Evolutionary conservation across 2,113 vertebrate species (phyloP), one percentile per base, ranked within the genome.

Genomic region (Orycteropus afer): DNA sequence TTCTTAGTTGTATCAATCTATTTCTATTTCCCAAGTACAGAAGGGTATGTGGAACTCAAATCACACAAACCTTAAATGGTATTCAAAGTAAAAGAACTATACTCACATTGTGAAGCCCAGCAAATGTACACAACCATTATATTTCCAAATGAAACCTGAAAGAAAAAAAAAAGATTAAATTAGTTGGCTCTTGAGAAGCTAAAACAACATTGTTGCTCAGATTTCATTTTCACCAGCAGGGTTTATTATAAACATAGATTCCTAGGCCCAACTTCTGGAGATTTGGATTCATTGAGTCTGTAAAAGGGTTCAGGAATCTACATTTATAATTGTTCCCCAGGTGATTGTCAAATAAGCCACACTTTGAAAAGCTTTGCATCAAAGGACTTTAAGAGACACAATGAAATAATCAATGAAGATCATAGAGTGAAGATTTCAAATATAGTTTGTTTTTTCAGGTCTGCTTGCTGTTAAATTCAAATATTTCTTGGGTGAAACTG

Each of bases 201-300:
- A 73, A 87, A 61, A 37, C 25, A 59, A 23, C 0, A 71, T 7
- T 34, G 32, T 34, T 51, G 37, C 63, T 77, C 67, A 77, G 67
- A 17, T 77, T 87, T 74, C 86, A 63, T n/a, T 77, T 92, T 67
- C n/a, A 69, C 14, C 32, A 69, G 37, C 13, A 25, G 49, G 65
- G 40, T 88, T 49, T n/a, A 14, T 65, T 94, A 81, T 82, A 95
- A 63, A 82, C 82, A 63, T 15, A 74, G 32, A 65, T 81, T 57
- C 73, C 42, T 40, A 40, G n/a, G 3, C 51, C 37, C 32, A 14
- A 69, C 32, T 51, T 61, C 47, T 1, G 37, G 59, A 67, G 12
- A 78, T 53, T 51, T 59, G 13, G 6, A 9, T 83, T 51, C 53
- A 45, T 67, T 65, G 53, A 8, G 8, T 61, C 37, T 84, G 25